phyloP scores from a whole-genome alignment of 2,113 vertebrate species.

The Cynocephalus volans region DNA sequence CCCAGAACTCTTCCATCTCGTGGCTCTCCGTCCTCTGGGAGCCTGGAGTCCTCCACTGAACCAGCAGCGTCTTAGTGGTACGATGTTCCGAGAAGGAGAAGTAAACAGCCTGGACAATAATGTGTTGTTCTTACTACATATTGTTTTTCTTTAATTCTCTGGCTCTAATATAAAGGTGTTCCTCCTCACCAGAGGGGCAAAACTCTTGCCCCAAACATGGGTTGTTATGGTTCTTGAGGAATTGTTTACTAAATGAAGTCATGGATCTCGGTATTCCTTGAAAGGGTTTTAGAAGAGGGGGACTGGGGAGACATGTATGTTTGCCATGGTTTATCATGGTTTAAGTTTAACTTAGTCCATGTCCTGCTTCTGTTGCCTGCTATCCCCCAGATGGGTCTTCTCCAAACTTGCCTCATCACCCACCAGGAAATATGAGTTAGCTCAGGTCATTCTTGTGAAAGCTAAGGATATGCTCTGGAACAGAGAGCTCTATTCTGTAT shows the following conservation, averaged over 20 bases:
- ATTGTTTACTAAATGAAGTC: neutral
- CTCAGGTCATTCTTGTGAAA: constrained; percentile 45
- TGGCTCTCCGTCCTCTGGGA: no score
- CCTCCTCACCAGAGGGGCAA: neutral
- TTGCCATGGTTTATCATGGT: neutral
- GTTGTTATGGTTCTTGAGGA: neutral
- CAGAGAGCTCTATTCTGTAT: neutral
- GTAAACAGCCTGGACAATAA: neutral
- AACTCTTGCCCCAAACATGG: neutral
- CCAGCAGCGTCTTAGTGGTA: neutral
- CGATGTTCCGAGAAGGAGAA: neutral
- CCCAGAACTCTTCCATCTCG: no score
- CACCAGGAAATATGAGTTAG: neutral
- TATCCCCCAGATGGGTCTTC: neutral
- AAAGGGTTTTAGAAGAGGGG: neutral
- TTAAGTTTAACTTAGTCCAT: neutral
- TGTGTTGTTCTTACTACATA: neutral
- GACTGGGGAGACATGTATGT: neutral
- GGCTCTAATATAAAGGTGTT: neutral
- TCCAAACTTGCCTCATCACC: neutral
- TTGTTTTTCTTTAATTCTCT: neutral
- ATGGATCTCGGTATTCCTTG: neutral
- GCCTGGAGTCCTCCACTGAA: no score
- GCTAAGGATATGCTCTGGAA: neutral
- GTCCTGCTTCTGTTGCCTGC: neutral